Conservation (phyloP, 2,888 invertebrate genomes). For the Leptinotarsa tumamoca region DNA sequence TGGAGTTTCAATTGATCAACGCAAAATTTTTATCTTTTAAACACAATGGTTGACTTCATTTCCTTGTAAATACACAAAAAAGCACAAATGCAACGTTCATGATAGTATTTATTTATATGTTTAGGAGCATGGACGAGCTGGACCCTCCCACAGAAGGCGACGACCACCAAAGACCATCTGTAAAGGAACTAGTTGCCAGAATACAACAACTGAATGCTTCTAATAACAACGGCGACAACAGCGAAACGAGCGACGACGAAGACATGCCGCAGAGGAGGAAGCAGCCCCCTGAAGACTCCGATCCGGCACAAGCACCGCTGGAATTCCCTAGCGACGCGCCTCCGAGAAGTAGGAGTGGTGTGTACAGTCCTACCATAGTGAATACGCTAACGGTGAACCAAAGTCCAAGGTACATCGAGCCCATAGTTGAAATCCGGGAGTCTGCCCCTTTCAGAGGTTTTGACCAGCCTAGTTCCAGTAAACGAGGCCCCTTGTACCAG, state of each 20-base stretch:
- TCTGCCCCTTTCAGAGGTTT: constrained; percentile 47
- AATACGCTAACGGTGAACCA: constrained; percentile 58
- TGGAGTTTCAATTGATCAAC: too few species aligned
- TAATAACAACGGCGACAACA: constrained; percentile 60
- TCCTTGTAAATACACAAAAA: neutral
- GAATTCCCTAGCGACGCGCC: constrained; percentile 57
- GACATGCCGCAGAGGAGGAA: constrained; percentile 55
- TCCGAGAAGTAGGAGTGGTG: constrained; percentile 66
- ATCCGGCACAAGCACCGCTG: constrained; percentile 18
- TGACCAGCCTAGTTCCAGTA: constrained; percentile 45
- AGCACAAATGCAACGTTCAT: neutral
- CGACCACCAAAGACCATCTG: constrained; percentile 68
- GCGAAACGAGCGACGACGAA: constrained; percentile 65
- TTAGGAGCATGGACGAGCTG: constrained; percentile 65
- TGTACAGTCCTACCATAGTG: constrained; percentile 67
- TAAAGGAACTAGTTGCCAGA: constrained; percentile 74
- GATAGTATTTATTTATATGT: constrained; percentile 35
- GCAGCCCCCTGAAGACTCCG: constrained; percentile 16
- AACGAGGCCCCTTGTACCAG: constrained; percentile 45
- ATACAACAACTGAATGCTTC: constrained; percentile 68
- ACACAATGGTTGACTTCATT: neutral
- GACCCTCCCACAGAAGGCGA: constrained; percentile 61
- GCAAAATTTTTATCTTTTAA: neutral
- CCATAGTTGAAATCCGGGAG: constrained; percentile 61
- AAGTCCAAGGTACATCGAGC: constrained; percentile 60